These are phyloP conservation scores for Pterocles burchelli DNA, from an alignment of 2,113 vertebrate species.

Conservation along the genomic window DNA sequence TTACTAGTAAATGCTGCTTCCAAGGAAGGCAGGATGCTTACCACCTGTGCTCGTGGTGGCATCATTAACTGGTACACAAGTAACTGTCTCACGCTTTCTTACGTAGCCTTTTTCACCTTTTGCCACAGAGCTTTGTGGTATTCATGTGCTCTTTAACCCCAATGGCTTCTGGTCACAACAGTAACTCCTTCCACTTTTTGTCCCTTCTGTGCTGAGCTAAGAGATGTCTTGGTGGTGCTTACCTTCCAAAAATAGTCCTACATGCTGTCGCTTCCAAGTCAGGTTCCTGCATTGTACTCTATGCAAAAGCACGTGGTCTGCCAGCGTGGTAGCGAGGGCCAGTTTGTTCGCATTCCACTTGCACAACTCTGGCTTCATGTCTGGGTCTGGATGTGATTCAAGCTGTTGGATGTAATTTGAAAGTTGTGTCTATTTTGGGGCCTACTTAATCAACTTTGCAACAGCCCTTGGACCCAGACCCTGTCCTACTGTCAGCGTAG, in stretches of 20 bases:
- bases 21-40: background rate
- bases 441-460: background rate
- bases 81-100: background rate
- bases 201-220: background rate
- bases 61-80: background rate
- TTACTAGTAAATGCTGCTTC: background rate
- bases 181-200: background rate
- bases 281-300: background rate
- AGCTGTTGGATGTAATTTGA: slow-evolving; percentile 41
- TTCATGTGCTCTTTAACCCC: background rate
- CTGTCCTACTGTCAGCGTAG: background rate
- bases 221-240: background rate
- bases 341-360: background rate
- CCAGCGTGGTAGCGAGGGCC: fast-evolving
- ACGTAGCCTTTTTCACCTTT: background rate
- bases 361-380: background rate
- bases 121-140: background rate
- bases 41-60: background rate
- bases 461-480: background rate
- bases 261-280: fast-evolving
- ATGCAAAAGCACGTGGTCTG: fast-evolving
- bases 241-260: background rate
- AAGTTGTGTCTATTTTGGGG: slow-evolving; percentile 32
- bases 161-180: background rate
- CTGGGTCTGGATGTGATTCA: slow-evolving; percentile 11